These are phyloP conservation scores for Ondatra zibethicus DNA, from an alignment of 2,113 vertebrate genomes.

Conservation along the genomic window DNA sequence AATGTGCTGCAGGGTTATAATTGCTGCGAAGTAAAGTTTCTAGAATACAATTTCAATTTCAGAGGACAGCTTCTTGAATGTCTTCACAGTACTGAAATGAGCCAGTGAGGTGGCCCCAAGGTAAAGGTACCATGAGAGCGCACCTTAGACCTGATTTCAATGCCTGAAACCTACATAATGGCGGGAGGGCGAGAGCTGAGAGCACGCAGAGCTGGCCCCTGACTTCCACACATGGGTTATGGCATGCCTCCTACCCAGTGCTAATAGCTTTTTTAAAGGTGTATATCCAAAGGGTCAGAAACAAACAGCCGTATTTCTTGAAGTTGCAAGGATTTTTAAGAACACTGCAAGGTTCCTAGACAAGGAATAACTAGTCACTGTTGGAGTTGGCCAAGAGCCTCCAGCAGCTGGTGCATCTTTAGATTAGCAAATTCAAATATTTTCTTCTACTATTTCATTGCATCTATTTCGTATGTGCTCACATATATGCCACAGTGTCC, in stretches of 20 bases:
- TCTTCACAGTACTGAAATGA: constrained; percentile 53
- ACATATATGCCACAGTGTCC: neutral
- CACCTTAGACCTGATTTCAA: neutral
- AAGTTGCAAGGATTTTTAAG: constrained; percentile 40
- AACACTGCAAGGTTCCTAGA: neutral
- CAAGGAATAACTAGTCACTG: neutral
- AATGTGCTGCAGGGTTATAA: constrained; percentile 66
- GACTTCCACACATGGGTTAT: neutral
- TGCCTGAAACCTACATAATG: too few relatives aligned
- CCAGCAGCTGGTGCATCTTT: neutral
- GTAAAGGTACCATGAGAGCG: neutral
- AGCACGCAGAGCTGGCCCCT: neutral
- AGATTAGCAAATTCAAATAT: neutral
- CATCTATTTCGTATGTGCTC: neutral
- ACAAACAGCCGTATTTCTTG: constrained; percentile 40
- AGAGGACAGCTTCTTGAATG: constrained; percentile 44
- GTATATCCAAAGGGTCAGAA: constrained; percentile 53
- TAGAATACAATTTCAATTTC: constrained; percentile 1
- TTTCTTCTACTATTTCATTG: neutral
- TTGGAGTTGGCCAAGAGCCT: neutral
- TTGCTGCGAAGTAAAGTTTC: constrained; percentile 69
- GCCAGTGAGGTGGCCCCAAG: neutral
- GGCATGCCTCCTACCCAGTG: neutral
- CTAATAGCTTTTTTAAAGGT: neutral
- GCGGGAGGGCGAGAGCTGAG: neutral